phyloP scores from a whole-genome alignment of 2,888 invertebrate species.

The Hedya salicella region DNA sequence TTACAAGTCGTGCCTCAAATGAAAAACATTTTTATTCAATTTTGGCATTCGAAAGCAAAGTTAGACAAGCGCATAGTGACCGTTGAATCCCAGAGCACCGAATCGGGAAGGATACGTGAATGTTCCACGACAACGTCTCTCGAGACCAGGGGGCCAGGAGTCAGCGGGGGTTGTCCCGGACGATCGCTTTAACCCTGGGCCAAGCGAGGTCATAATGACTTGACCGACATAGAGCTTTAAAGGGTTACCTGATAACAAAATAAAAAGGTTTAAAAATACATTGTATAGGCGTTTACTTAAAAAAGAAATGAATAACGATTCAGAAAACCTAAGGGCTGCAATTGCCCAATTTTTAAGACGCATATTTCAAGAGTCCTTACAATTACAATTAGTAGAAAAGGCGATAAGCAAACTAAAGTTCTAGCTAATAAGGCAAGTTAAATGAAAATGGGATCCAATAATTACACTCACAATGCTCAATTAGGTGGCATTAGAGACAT shows the following conservation, averaged over 20 bases:
- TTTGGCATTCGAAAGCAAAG: slow-evolving; percentile 17
- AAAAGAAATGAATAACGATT: not conserved
- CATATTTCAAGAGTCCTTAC: too few relatives aligned
- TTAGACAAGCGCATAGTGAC: slow-evolving; percentile 2
- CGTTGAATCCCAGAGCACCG: slow-evolving; percentile 3
- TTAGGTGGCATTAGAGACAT: not conserved
- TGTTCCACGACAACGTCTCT: not conserved
- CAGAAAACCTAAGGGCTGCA: not conserved
- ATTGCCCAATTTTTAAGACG: not conserved
- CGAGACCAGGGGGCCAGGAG: slow-evolving; percentile 5
- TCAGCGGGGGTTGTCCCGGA: not conserved
- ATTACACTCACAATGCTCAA: not conserved
- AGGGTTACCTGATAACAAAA: slow-evolving; percentile 10
- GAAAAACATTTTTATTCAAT: slow-evolving; percentile 27
- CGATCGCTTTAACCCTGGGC: slow-evolving; percentile 12
- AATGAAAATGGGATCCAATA: not conserved
- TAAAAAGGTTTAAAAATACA: not conserved
- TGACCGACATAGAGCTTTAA: slow-evolving; percentile 1
- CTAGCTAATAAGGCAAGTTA: not conserved
- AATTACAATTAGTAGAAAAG: too few relatives aligned
- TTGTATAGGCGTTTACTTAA: not conserved
- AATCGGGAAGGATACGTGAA: slow-evolving; percentile 2
- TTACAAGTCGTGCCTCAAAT: not conserved
- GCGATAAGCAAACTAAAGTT: not conserved
- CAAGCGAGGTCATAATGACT: slow-evolving; percentile 1